These are phyloP conservation scores for Rutilus rutilus DNA, from an alignment of 2,113 vertebrate genomes.

Conservation along the genomic window DNA sequence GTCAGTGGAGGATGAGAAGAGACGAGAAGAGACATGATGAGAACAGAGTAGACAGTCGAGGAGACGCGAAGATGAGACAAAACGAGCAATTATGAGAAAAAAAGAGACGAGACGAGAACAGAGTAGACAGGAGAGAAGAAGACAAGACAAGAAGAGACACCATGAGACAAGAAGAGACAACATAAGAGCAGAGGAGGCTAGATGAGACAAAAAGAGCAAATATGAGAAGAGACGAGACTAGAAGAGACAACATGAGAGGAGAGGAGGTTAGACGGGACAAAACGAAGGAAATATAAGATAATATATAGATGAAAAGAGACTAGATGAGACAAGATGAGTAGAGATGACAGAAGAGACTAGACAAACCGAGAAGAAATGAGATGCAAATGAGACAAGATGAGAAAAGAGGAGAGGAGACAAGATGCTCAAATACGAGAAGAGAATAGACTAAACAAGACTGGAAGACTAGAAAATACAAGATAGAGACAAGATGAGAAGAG, in stretches of 20 bases:
- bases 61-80: too few species aligned
- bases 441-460: neutral
- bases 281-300: neutral
- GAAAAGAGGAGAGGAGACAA: neutral
- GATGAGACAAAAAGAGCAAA: too few species aligned
- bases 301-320: neutral
- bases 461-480: neutral
- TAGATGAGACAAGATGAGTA: neutral
- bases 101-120: neutral
- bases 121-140: too few species aligned
- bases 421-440: too few species aligned
- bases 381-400: neutral
- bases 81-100: neutral
- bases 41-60: too few species aligned
- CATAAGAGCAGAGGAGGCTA: too few species aligned
- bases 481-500: neutral
- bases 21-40: too few species aligned
- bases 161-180: too few species aligned
- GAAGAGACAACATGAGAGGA: too few species aligned
- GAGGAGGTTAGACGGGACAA: too few species aligned
- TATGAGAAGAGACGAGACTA: too few species aligned
- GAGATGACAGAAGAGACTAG: neutral
- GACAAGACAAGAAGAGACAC: neutral
- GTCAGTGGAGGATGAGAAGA: too few species aligned
- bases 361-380: neutral